Conservation (phyloP, 2,888 invertebrate genomes). For the Tachina lurida region DNA sequence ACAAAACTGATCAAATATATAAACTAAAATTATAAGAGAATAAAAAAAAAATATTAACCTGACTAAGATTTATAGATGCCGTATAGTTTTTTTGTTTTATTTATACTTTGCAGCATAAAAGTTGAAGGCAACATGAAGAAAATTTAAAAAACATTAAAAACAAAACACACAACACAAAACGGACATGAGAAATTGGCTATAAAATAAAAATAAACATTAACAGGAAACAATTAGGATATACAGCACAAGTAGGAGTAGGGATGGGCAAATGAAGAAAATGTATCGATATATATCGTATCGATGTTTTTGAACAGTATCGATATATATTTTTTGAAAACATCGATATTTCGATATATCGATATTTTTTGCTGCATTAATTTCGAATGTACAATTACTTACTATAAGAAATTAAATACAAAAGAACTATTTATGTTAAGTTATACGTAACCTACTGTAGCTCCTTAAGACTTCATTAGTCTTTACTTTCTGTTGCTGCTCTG, state of each 20-base stretch:
- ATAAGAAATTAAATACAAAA: too few species aligned
- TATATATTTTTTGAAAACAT: too few species aligned
- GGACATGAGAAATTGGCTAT: constrained; percentile 13
- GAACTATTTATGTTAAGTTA: too few species aligned
- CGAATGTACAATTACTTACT: too few species aligned
- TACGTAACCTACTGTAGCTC: too few species aligned
- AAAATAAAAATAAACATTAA: constrained; percentile 45
- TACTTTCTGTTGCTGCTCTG: too few species aligned
- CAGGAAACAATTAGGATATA: constrained; percentile 65
- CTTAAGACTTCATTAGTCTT: too few species aligned
- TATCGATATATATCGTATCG: too few species aligned
- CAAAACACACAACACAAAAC: constrained; percentile 6
- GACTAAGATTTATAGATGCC: constrained; percentile 46
- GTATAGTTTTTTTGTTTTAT: neutral
- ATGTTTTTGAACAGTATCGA: too few species aligned
- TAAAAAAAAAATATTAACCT: constrained; percentile 1
- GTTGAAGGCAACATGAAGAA: neutral
- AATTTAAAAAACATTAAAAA: neutral
- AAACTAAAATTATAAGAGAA: neutral
- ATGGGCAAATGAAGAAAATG: too few species aligned
- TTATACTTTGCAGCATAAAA: neutral
- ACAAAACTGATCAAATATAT: neutral
- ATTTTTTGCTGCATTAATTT: too few species aligned
- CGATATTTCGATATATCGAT: too few species aligned
- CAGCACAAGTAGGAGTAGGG: constrained; percentile 1